These are phyloP conservation scores for Otus sunia DNA, from an alignment of 2,113 vertebrate genomes.

Conservation along the genomic window DNA sequence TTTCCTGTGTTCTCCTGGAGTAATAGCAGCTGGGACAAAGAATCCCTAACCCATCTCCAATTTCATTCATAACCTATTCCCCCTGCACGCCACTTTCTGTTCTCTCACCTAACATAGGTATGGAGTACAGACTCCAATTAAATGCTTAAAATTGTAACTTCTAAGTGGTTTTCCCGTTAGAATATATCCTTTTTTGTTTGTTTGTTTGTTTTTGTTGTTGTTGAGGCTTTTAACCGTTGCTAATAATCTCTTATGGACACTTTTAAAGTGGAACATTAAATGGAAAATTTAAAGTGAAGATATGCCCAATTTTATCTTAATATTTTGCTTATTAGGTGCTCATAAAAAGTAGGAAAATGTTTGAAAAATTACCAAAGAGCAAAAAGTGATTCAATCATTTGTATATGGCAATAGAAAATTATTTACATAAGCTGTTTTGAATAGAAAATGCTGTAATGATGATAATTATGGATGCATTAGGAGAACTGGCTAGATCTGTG, in stretches of 20 bases:
- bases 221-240: background rate
- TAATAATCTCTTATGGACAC: background rate
- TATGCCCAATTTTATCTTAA: background rate
- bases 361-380: background rate
- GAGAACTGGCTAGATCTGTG: background rate
- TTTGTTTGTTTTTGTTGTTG: background rate
- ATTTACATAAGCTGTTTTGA: slow-evolving; percentile 15
- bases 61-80: background rate
- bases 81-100: background rate
- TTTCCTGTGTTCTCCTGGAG: background rate
- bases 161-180: background rate
- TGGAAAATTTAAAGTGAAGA: background rate
- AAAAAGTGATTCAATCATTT: background rate
- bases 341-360: background rate
- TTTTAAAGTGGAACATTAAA: background rate
- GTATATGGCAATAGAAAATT: background rate
- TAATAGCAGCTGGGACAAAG: background rate
- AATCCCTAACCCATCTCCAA: background rate
- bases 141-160: background rate
- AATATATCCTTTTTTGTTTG: background rate
- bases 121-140: background rate
- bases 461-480: background rate
- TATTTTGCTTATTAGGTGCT: background rate
- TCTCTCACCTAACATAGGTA: background rate
- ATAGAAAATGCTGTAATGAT: background rate